A percentile compares a stretch with the other conserved stretches of the same genome.
These are phyloP conservation scores for Vidua chalybeata DNA, from an alignment of 2,113 vertebrate genomes.

Conservation along the genomic window DNA sequence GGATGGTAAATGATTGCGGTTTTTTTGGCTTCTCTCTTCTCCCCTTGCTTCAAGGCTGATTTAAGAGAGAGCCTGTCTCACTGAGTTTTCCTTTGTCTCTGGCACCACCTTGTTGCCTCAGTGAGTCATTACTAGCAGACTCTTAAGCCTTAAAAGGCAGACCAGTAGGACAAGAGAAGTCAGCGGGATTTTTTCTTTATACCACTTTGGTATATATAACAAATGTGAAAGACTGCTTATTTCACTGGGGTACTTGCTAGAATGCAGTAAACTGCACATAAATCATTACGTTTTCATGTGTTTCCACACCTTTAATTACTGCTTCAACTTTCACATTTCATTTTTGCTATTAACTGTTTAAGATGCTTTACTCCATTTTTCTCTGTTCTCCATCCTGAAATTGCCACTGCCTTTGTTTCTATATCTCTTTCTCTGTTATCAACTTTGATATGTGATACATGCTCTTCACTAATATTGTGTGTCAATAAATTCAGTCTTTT, in stretches of 20 bases:
- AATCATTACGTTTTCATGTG: not conserved
- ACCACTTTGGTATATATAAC: not conserved
- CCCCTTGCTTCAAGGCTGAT: not conserved
- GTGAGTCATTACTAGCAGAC: not conserved
- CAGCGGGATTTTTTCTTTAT: not conserved
- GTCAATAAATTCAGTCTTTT: not conserved
- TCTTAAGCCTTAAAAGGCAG: not conserved
- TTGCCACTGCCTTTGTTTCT: constrained; percentile 3
- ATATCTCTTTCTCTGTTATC: constrained; percentile 2
- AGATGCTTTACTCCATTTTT: constrained; percentile 2
- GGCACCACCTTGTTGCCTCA: constrained; percentile 57
- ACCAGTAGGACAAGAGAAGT: not conserved
- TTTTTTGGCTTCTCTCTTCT: not conserved
- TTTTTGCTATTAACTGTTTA: constrained; percentile 36
- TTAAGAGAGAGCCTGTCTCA: not conserved
- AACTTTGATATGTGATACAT: constrained; percentile 42
- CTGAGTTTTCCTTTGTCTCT: constrained; percentile 32
- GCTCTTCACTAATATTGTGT: constrained; percentile 46
- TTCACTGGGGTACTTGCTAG: not conserved
- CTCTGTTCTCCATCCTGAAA: constrained; percentile 13
- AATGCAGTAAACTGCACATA: not conserved
- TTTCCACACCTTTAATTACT: not conserved
- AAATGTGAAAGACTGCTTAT: not conserved
- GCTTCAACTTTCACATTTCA: not conserved
- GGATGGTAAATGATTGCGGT: not conserved